These are phyloP conservation scores for Psittacula cyanocephala DNA, from an alignment of 2,113 vertebrate species.

Conservation along the genomic window DNA sequence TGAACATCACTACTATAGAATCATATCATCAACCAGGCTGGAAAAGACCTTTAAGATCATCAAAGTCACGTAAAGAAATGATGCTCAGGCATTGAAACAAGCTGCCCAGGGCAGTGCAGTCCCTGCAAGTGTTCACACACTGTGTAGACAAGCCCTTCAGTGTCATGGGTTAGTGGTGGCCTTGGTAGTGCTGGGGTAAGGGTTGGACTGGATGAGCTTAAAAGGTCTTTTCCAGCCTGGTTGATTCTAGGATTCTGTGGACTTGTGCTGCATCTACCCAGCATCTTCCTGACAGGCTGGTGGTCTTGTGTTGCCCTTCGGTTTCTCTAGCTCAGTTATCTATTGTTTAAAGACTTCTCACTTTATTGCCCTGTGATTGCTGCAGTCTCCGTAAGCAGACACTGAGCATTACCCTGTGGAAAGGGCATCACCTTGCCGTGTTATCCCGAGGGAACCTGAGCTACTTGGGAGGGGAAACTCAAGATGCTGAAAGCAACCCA, in stretches of 20 bases:
- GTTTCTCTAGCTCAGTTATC: neutral
- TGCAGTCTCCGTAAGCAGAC: neutral
- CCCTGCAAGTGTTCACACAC: neutral
- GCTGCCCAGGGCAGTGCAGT: neutral
- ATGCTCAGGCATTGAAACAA: neutral
- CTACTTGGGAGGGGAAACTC: fast-evolving
- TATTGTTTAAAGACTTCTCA: too few species aligned
- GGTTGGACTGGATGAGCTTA: neutral
- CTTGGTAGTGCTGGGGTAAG: neutral
- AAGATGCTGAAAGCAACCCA: neutral
- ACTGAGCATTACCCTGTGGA: fast-evolving
- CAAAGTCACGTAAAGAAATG: neutral
- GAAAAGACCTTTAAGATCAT: neutral
- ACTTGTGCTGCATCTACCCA: neutral
- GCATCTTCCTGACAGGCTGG: neutral
- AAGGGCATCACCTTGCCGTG: neutral
- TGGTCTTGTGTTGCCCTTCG: neutral
- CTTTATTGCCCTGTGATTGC: neutral
- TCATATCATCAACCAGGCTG: neutral
- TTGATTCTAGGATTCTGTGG: neutral
- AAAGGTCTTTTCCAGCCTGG: neutral
- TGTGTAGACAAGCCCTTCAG: neutral
- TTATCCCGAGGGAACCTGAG: neutral
- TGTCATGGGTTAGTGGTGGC: neutral
- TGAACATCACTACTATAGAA: neutral